A percentile compares a stretch with the other conserved stretches of the same genome.
Conservation (phyloP, 92 coral and sea anemone genomes). For the Bergia puertoricense region DNA sequence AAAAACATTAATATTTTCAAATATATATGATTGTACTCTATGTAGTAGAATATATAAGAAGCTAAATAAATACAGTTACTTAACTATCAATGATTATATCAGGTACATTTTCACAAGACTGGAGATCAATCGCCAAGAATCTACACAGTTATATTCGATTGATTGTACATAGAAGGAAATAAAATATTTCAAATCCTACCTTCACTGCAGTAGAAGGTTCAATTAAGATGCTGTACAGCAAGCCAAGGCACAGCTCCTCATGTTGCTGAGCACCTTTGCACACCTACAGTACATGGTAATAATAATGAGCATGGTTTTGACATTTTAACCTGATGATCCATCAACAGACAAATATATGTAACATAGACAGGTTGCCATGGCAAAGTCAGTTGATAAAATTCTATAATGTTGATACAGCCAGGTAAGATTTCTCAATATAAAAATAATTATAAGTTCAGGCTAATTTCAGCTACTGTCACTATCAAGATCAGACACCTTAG, state of each 20-base stretch:
- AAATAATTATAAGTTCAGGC: not conserved
- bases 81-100: not conserved
- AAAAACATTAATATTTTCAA: not conserved
- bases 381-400: too few relatives aligned
- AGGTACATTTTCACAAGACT: not conserved
- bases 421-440: too few relatives aligned
- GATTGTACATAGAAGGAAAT: not conserved
- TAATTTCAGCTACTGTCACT: not conserved
- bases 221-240: conserved; percentile 77
- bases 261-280: conserved; percentile 81
- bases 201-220: conserved; percentile 77
- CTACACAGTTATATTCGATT: not conserved
- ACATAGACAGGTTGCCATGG: too few relatives aligned
- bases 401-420: too few relatives aligned
- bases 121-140: not conserved
- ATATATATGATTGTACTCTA: not conserved
- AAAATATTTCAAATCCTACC: conserved; percentile 33
- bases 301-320: not conserved
- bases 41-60: too few relatives aligned
- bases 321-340: not conserved
- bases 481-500: too few relatives aligned
- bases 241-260: conserved; percentile 91
- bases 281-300: conserved; percentile 49
- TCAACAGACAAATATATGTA: too few relatives aligned
- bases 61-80: too few relatives aligned